Evolutionary conservation across 2,797 vertebrate genomes (phyloP).

Genomic region (Leucoraja ocellata): DNA sequence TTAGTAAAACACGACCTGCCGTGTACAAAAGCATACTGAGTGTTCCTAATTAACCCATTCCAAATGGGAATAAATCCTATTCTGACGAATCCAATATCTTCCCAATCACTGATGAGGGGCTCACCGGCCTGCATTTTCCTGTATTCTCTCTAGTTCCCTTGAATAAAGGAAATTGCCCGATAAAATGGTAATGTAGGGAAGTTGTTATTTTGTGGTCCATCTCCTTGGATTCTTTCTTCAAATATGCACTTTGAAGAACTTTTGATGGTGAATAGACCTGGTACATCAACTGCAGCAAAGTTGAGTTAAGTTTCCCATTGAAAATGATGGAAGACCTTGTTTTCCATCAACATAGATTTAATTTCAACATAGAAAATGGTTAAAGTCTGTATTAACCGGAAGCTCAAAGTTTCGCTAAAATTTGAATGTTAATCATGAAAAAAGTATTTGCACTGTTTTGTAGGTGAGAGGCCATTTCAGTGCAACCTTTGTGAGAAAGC

Average conservation of each 20-base stretch:
- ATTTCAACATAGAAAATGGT: background rate
- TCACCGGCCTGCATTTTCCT: too few species aligned
- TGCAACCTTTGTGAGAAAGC: conserved; percentile 88
- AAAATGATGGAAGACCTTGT: background rate
- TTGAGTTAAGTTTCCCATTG: background rate
- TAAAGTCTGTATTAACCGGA: background rate
- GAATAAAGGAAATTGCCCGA: background rate
- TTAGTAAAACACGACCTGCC: too few species aligned
- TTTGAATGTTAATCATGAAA: background rate
- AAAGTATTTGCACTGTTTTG: conserved; percentile 32
- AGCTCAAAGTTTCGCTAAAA: background rate
- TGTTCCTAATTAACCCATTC: too few species aligned
- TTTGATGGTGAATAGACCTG: background rate
- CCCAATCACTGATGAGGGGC: too few species aligned
- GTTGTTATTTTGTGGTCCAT: background rate
- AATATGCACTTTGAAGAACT: background rate
- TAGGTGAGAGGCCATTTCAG: conserved; percentile 90
- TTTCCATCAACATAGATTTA: background rate
- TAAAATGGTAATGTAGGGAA: too few species aligned
- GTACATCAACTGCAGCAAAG: background rate
- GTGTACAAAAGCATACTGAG: too few species aligned
- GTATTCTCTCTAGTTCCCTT: too few species aligned
- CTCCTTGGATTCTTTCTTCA: background rate
- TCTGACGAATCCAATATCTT: too few species aligned
- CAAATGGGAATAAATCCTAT: too few species aligned